phyloP scores from a whole-genome alignment of 2,888 invertebrate species.

The Rhagonycha lutea region DNA sequence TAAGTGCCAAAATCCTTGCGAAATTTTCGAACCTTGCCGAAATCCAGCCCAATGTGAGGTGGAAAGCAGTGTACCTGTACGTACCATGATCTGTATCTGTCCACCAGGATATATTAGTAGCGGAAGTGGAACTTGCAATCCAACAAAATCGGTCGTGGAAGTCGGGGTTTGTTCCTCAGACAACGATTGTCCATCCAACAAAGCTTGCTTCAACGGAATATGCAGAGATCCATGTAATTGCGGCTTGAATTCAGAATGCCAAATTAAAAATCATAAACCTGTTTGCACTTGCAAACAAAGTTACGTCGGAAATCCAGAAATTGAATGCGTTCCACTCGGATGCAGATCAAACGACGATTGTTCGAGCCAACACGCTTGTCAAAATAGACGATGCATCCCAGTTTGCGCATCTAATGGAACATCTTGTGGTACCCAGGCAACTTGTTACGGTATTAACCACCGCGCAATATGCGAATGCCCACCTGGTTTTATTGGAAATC shows the following conservation, averaged over 20 bases:
- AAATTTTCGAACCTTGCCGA: slow-evolving; percentile 76
- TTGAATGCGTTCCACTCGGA: slow-evolving; percentile 75
- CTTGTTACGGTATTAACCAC: slow-evolving; percentile 81
- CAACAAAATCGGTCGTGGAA: slow-evolving; percentile 64
- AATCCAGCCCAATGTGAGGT: slow-evolving; percentile 81
- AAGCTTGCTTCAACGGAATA: slow-evolving; percentile 78
- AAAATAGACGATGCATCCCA: slow-evolving; percentile 80
- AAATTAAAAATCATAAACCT: slow-evolving; percentile 83
- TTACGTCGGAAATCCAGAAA: slow-evolving; percentile 83
- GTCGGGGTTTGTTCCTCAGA: slow-evolving; percentile 75
- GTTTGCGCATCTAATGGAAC: slow-evolving; percentile 74
- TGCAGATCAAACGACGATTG: slow-evolving; percentile 79
- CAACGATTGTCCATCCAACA: slow-evolving; percentile 76
- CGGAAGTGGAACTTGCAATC: slow-evolving; percentile 79
- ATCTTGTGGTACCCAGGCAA: slow-evolving; percentile 76
- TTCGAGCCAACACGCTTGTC: slow-evolving; percentile 80
- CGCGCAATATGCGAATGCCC: slow-evolving; percentile 83
- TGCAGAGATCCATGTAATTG: slow-evolving; percentile 86
- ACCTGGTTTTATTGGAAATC: slow-evolving; percentile 81
- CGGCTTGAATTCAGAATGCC: slow-evolving; percentile 83
- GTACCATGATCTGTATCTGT: slow-evolving; percentile 89
- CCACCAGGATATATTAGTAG: slow-evolving; percentile 86
- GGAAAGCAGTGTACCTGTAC: slow-evolving; percentile 77
- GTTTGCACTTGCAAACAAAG: slow-evolving; percentile 84
- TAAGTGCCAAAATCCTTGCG: slow-evolving; percentile 83